Percentiles rank a stretch among this genome's conserved stretches.
phyloP scores from a whole-genome alignment of 2,797 vertebrate genomes.

The Acanthornis magna region DNA sequence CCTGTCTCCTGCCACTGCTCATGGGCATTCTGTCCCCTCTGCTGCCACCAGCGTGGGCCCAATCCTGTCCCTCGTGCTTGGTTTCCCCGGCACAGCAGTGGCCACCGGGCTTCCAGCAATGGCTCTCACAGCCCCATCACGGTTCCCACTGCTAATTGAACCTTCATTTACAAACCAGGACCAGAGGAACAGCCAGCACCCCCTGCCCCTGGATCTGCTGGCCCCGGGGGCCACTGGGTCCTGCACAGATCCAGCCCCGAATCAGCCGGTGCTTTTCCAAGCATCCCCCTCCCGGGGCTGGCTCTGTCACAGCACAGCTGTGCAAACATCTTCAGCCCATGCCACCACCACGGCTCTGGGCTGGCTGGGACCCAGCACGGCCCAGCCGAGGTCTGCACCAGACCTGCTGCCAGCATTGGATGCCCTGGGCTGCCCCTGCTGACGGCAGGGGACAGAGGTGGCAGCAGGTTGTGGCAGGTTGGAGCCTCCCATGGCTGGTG shows the following conservation, averaged over 20 bases:
- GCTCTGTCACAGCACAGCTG: neutral
- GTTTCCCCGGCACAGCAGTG: fast-evolving
- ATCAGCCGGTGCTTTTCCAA: neutral
- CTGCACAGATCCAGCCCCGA: neutral
- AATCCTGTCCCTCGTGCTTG: fast-evolving
- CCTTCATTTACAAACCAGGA: neutral
- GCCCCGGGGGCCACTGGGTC: neutral
- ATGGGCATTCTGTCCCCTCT: neutral
- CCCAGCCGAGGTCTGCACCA: fast-evolving
- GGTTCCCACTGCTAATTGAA: neutral
- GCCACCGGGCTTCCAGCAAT: neutral
- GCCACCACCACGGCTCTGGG: neutral
- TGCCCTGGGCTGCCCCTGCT: fast-evolving
- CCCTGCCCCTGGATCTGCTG: neutral
- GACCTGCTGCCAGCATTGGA: fast-evolving
- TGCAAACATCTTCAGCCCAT: neutral
- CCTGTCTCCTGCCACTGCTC: neutral
- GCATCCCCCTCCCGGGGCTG: neutral
- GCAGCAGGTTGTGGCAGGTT: neutral
- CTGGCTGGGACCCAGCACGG: neutral
- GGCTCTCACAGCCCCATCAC: neutral
- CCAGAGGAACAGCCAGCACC: neutral
- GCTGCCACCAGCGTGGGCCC: neutral
- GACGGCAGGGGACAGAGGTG: neutral
- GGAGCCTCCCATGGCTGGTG: fast-evolving